Percentiles rank a stretch among this genome's conserved stretches.
Conservation (phyloP, 1,140 invertebrate genomes). For the Drosophila ironensis region DNA sequence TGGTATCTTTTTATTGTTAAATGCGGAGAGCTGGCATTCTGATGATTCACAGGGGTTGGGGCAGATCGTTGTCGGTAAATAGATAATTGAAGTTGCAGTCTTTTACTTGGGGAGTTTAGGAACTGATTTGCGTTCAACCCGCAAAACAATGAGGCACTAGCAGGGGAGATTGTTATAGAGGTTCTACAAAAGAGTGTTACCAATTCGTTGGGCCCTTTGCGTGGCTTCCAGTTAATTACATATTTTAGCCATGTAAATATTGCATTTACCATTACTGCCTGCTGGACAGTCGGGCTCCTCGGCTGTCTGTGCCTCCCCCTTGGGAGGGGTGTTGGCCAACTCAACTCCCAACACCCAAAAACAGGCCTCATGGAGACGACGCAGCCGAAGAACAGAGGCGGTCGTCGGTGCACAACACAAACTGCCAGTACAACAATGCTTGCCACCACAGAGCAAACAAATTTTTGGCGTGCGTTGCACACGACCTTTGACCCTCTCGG, state of each 20-base stretch:
- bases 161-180: no score
- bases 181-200: no score
- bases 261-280: conserved; percentile 73
- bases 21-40: neutral
- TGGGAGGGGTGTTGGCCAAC: neutral
- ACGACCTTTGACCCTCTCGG: conserved; percentile 40
- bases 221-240: conserved; percentile 78
- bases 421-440: conserved; percentile 9
- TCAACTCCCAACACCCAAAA: conserved; percentile 12
- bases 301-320: neutral
- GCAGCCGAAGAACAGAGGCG: conserved; percentile 5
- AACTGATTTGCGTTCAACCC: no score
- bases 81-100: neutral
- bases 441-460: conserved; percentile 51
- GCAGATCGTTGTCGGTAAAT: no score
- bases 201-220: no score
- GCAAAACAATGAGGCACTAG: no score
- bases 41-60: conserved; percentile 4
- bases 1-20: conserved; percentile 45
- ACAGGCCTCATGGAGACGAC: conserved; percentile 14
- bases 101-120: neutral
- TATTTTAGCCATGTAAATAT: conserved; percentile 80
- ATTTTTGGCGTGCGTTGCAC: conserved; percentile 33
- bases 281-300: neutral
- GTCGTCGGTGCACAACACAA: no score